Percentiles rank a stretch among this genome's conserved stretches.
Conservation (phyloP, 2,113 vertebrate species). For the Eudyptes chrysolophus region DNA sequence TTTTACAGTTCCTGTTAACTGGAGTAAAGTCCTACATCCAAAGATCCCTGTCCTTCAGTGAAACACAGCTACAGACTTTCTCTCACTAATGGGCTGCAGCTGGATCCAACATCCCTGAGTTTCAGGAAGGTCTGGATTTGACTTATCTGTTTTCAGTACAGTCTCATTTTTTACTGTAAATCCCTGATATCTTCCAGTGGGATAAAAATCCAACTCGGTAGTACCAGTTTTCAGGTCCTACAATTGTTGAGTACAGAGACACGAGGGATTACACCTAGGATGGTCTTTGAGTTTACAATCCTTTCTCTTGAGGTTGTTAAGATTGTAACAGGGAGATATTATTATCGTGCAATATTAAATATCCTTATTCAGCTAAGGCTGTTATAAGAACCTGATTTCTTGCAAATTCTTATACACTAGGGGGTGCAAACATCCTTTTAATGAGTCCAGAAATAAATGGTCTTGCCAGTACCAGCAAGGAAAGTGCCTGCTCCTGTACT, state of each 20-base stretch:
- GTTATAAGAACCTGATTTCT: neutral
- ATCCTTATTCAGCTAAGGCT: neutral
- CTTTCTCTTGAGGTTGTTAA: neutral
- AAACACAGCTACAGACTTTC: neutral
- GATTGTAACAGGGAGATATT: neutral
- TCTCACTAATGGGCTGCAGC: neutral
- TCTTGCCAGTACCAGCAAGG: neutral
- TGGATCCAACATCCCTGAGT: neutral
- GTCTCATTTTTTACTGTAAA: neutral
- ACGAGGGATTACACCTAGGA: neutral
- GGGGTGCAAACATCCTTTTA: constrained; percentile 61
- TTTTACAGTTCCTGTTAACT: neutral
- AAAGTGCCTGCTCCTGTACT: neutral
- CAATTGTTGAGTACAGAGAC: neutral
- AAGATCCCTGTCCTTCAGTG: neutral
- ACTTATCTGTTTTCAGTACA: neutral
- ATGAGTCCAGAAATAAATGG: neutral
- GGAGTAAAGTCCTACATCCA: neutral
- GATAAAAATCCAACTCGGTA: neutral
- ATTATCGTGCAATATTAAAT: neutral
- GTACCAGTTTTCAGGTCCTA: neutral
- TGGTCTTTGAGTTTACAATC: neutral
- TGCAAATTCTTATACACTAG: constrained; percentile 54
- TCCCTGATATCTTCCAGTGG: neutral
- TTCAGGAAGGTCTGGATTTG: neutral